Evolutionary conservation across 2,113 vertebrate genomes (phyloP), one percentile per base, ranked within the genome.

Genomic region (Hippocampus barbouri): DNA sequence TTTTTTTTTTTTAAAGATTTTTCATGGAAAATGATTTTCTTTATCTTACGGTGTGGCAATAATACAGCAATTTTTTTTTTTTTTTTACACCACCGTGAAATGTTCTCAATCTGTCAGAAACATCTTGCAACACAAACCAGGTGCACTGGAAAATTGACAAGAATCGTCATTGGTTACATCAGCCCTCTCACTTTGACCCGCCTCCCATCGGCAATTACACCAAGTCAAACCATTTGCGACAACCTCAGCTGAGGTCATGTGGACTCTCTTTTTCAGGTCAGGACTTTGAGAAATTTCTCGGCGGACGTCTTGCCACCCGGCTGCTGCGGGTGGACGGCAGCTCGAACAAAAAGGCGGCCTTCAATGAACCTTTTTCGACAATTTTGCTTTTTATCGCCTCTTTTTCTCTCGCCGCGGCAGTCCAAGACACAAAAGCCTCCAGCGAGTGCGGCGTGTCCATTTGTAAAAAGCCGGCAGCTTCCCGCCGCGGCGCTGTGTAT

Each of bases 401-500:
- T 21, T 12, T 38, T 66, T 43, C 72, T 11, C 27, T 27, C 34
- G 10, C 25, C 15, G 10, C 23, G 11, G 71, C 3, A 1, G 16
- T 20, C 20, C 3, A 21, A 10, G 53, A 56, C 74, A 85, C 82
- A 86, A 83, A 84, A 75, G 82, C 81, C 77, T 81, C 77, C 83
- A 73, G 65, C 81, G 79, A 81, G 79, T 69, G 56, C 11, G n/a
- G 63, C 57, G 61, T 38, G 40, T 86, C 82, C 72, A 79, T 83
- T 86, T 87, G 70, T 86, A 70, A 87, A 86, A 83, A 85, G 84
- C 76, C 72, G 11, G 72, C 78, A 75, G 79, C 77, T 87, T 85
- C 79, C 73, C 73, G 57, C 79, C 0, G 8, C 4, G 47, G 66
- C 74, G 74, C 81, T 70, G 81, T 83, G 84, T 82, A 84, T 88